A percentile compares a stretch with the other conserved stretches of the same genome.
These are phyloP conservation scores for Hephaestus fuliginosus DNA, from an alignment of 2,797 vertebrate genomes.

Conservation along the genomic window DNA sequence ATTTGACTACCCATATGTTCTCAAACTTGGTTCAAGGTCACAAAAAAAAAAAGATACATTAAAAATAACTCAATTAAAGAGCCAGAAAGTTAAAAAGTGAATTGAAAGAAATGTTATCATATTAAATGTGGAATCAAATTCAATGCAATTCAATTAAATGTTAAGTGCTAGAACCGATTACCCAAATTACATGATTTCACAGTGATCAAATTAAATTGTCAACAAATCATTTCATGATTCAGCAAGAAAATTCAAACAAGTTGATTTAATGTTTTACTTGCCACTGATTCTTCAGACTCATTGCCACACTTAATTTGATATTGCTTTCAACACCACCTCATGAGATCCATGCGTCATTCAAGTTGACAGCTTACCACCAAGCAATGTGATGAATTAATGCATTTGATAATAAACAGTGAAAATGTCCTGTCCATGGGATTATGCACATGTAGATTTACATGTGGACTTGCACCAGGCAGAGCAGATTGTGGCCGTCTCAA, in stretches of 20 bases:
- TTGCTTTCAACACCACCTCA: not conserved
- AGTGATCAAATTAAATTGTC: conserved; percentile 34
- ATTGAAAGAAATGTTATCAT: conserved; percentile 20
- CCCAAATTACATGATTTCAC: conserved; percentile 49
- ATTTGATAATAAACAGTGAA: not conserved
- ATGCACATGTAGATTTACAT: not conserved
- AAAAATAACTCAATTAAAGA: conserved; percentile 5
- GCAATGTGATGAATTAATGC: conserved; percentile 9
- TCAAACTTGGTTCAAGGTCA: conserved; percentile 15
- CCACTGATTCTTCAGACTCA: conserved; percentile 20
- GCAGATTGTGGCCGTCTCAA: not conserved
- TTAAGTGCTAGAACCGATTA: conserved; percentile 38
- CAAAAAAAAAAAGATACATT: conserved; percentile 6
- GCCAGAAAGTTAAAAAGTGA: conserved; percentile 16
- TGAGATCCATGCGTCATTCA: conserved; percentile 33
- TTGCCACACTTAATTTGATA: conserved; percentile 17
- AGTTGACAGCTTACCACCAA: conserved; percentile 4
- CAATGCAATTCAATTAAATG: conserved; percentile 46
- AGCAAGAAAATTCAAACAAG: conserved; percentile 13
- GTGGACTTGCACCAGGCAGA: not conserved
- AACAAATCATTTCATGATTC: conserved; percentile 41
- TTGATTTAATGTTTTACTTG: conserved; percentile 18
- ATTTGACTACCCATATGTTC: not conserved
- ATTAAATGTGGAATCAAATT: conserved; percentile 33
- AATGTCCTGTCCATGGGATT: not conserved